These are phyloP conservation scores for Mixornis gularis DNA, from an alignment of 2,113 vertebrate species.

Conservation along the genomic window DNA sequence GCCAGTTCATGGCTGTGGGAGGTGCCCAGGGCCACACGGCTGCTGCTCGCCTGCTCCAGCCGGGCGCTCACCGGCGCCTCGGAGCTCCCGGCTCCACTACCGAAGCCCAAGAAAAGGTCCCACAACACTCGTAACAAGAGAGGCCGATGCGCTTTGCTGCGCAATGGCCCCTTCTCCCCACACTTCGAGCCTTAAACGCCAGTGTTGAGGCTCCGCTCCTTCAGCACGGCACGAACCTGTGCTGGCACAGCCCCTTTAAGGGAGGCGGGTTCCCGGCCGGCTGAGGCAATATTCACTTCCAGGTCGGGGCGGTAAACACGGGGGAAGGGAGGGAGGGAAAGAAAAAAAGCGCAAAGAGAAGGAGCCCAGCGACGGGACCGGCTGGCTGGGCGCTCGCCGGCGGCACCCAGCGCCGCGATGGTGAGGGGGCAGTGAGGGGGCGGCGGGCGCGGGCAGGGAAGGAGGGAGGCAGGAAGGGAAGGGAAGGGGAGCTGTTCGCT, in stretches of 20 bases:
- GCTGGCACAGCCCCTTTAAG: constrained; percentile 52
- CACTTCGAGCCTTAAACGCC: fast-evolving
- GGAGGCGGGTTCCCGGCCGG: neutral
- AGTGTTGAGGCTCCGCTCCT: neutral
- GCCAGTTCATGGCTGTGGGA: neutral
- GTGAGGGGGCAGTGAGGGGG: neutral
- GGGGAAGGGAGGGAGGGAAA: neutral
- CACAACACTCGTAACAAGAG: fast-evolving
- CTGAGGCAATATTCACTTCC: neutral
- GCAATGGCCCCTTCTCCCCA: fast-evolving
- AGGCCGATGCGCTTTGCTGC: neutral
- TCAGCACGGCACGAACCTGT: fast-evolving
- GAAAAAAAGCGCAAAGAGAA: neutral
- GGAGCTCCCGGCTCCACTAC: neutral
- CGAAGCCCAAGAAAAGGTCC: neutral
- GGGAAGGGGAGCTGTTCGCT: neutral
- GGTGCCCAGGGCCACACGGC: neutral
- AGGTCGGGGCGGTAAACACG: neutral
- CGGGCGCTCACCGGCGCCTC: neutral
- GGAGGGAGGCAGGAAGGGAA: neutral
- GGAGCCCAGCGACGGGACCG: neutral
- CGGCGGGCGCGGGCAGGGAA: neutral
- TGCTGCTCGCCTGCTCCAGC: neutral
- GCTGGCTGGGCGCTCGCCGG: neutral
- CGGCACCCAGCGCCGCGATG: constrained; percentile 29